These are phyloP conservation scores for Eupithecia tripunctaria DNA, from an alignment of 2,888 invertebrate species.

Conservation along the genomic window DNA sequence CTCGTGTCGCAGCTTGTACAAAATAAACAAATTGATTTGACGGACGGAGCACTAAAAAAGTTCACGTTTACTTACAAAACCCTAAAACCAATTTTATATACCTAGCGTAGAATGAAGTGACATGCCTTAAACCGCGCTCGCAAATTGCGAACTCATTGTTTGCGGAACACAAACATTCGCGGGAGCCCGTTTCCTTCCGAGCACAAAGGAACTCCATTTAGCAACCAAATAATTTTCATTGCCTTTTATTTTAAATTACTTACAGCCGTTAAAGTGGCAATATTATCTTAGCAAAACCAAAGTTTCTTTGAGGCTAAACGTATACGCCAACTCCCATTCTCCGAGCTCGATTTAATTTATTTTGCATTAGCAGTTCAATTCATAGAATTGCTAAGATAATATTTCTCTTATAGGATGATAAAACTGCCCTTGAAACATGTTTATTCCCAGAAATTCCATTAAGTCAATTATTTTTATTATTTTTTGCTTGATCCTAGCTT, in stretches of 20 bases:
- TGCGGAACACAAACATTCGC: slow-evolving; percentile 77
- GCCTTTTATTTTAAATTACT: slow-evolving; percentile 66
- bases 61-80: not conserved
- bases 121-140: slow-evolving; percentile 47
- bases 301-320: not conserved
- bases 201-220: slow-evolving; percentile 78
- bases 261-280: slow-evolving; percentile 25
- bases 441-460: not conserved
- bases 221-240: slow-evolving; percentile 72
- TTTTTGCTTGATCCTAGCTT: slow-evolving; percentile 3
- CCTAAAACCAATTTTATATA: not conserved
- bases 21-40: too few species aligned
- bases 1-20: too few species aligned
- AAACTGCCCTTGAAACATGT: not conserved
- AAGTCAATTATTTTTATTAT: not conserved
- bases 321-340: not conserved
- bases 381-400: not conserved
- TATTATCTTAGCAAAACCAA: not conserved
- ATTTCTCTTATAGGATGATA: not conserved
- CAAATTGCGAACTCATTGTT: slow-evolving; percentile 82
- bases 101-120: slow-evolving; percentile 12
- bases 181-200: slow-evolving; percentile 68
- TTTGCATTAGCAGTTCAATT: not conserved
- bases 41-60: not conserved
- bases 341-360: not conserved